Base-by-base conservation (phyloP, 2,888 invertebrate genomes). In the Aleiodes leptofemur region DNA sequence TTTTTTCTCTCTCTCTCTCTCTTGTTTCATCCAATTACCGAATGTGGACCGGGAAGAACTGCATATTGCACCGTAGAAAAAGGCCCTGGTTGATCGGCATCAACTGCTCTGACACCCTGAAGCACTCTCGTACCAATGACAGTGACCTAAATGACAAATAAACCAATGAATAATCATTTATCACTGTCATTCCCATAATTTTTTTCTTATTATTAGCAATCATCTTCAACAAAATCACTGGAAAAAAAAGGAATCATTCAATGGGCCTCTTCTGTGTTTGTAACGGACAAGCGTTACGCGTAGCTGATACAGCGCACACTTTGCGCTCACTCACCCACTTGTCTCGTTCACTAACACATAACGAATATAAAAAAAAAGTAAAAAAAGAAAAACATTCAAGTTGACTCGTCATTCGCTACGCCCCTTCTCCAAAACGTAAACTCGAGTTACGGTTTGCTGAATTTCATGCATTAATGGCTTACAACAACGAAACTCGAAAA, bases 51-150 rank as follows among this genome's bases (percentile, higher is more conserved):
- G 0, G 95, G 93, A 78, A 96, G 91, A 76, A 97, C 94, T 59
- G 94, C 92, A 90, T 97, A 97, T 86, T 95, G 94, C 48, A 97
- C 94, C 5, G 96, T 96, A 51, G 96, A 96, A 90, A 95, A 96
- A 7, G 96, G 96, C 6, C 97, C 97, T 64, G 95, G 94, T 90
- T 97, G 96, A 91, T 97, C 97, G 50, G 93, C 93, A 90, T 97
- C 97, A 13, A 93, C 87, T 3, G 97, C 97, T 75, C 94, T 91
- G 38, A 96, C 94, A 3, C 94, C 94, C 85, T 94, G 94, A n/a
- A 96, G 90, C 70, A 97, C 94, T 80, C 96, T 88, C 1, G 91
- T 91, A 1, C 92, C 92, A 3, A 91, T 90, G 5, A 91, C 91
- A 0, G 92, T 91, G 51, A 91, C 91, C 91, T 92, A 77, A 43